Percentiles rank a stretch among this genome's conserved stretches.
Conservation (phyloP, 2,797 vertebrate genomes). For the Molossus alvarezi region DNA sequence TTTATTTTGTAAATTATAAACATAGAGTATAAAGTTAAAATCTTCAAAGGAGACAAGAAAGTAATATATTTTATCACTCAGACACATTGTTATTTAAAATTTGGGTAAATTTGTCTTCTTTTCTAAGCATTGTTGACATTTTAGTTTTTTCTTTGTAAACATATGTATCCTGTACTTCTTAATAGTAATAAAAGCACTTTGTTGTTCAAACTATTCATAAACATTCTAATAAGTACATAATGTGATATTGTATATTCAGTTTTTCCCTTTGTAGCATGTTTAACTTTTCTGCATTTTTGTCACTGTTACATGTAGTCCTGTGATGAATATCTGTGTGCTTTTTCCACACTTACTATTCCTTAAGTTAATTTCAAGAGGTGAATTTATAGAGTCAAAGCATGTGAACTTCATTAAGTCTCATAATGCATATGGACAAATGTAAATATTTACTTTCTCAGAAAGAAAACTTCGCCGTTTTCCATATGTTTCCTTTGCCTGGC, state of each 20-base stretch:
- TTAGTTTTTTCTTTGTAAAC: constrained; percentile 53
- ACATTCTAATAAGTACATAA: constrained; percentile 13
- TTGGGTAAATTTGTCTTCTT: constrained; percentile 57
- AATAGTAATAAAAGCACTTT: not conserved
- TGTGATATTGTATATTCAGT: not conserved
- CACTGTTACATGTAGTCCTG: not conserved
- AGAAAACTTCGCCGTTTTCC: not conserved
- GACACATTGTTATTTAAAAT: not conserved
- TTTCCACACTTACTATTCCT: not conserved
- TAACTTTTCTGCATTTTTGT: constrained; percentile 20
- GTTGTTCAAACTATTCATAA: constrained; percentile 18
- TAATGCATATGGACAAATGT: not conserved
- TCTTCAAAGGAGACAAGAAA: constrained; percentile 53
- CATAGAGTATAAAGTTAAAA: not conserved
- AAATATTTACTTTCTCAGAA: constrained; percentile 15
- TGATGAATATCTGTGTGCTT: constrained; percentile 24
- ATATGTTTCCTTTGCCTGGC: not conserved
- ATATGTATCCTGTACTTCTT: not conserved
- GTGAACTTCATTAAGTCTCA: constrained; percentile 31
- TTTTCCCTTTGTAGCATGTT: constrained; percentile 28
- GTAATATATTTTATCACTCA: not conserved
- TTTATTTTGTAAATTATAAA: not conserved
- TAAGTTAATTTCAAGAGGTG: not conserved
- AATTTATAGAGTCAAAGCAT: not conserved
- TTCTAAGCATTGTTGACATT: constrained; percentile 39